These are phyloP conservation scores for Syncerus caffer DNA, from an alignment of 2,797 vertebrate species.

Conservation along the genomic window DNA sequence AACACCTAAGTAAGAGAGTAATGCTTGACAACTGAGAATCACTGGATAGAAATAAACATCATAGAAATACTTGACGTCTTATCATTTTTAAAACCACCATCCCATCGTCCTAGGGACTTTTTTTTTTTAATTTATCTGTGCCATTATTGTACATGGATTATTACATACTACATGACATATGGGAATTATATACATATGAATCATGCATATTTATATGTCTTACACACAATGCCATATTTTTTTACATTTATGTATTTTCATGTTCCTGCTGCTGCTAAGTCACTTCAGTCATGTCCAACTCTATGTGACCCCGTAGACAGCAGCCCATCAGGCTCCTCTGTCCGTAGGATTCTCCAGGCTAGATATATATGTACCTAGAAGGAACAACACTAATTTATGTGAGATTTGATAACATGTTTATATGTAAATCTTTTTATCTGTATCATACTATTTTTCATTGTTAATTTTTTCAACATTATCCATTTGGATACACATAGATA, in stretches of 20 bases:
- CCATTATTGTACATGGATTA: not conserved
- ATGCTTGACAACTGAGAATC: not conserved
- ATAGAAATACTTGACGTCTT: not conserved
- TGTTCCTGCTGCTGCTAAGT: not conserved
- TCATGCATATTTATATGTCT: not conserved
- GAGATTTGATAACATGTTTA: not conserved
- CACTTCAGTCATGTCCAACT: fast-evolving
- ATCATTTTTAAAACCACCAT: not conserved
- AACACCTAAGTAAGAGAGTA: not conserved
- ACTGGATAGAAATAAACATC: not conserved
- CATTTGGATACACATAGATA: not conserved
- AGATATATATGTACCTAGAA: not conserved
- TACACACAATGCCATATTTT: not conserved
- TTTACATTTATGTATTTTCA: not conserved
- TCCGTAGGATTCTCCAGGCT: not conserved
- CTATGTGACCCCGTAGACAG: not conserved
- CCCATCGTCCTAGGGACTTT: not conserved
- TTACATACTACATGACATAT: not conserved
- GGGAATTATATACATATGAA: not conserved
- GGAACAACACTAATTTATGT: not conserved
- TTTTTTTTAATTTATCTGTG: not conserved
- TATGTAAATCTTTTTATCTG: not conserved
- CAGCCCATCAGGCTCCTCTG: not conserved
- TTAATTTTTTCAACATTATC: not conserved
- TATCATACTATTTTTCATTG: not conserved